Evolutionary conservation across 53 echinoderm and acorn worm genomes (phyloP), one percentile per base, ranked within the genome.

Genomic region (Holothuria scabra): DNA sequence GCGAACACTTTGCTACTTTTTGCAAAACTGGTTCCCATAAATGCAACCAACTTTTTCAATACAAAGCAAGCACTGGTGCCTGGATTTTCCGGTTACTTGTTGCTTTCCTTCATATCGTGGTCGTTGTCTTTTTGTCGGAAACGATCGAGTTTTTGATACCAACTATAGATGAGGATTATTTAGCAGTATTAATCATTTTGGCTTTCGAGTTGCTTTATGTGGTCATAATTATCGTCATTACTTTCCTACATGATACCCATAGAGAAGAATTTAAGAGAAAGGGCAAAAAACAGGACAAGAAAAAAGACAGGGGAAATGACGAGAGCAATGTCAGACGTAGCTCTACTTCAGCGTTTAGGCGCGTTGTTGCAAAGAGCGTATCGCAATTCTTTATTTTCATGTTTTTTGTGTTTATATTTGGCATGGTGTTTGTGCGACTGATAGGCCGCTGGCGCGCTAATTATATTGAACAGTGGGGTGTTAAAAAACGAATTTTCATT

Each of bases 1-100:
- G 90, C 60, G 90, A 90, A 37, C 66, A 74, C 9, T 90, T 90
- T 46, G 90, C 86, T 5, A 86, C 86, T 5, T 90, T 61, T 20
- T 90, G 90, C 44, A 86, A 86, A 46, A 86, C 67, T 2, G 90
- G 90, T 4, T 9, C 16, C 9, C 76, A 76, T 76, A 10, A 56
- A 14, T 52, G 56, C 20, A 76, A 76, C n/a, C 76, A 76, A 55
- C 1, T 76, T 14, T 29, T 25, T 12, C 76, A 76, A 22, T 56
- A 10, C 8, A 55, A 25, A 76, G 55, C 25, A 24, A 23, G 24
- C 12, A 22, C 26, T 11, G 56, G 22, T 55, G 38, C 76, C 8
- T 55, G 28, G 56, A 6, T 49, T 19, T 18, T 28, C 26, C 48
- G 46, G n/a, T 24, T 76, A 12, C 11, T 76, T 6, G 30, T 28